Conservation (phyloP, 2,113 vertebrate genomes). For the Deroptyus accipitrinus region DNA sequence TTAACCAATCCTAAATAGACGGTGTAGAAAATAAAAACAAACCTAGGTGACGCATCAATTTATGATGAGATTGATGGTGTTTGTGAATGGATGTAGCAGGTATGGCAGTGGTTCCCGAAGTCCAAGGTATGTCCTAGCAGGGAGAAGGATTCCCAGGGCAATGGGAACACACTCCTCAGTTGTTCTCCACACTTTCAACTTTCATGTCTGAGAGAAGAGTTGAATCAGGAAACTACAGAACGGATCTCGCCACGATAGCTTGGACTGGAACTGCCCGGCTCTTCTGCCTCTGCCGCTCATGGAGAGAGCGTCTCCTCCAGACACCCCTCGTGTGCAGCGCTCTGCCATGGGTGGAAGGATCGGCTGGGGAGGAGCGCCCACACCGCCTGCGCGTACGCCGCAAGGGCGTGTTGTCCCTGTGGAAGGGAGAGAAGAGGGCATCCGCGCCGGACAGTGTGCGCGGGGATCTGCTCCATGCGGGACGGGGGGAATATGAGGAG, state of each 20-base stretch:
- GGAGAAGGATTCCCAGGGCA: not conserved
- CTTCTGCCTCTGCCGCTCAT: not conserved
- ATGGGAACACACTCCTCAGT: not conserved
- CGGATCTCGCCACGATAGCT: too few relatives aligned
- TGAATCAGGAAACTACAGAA: not conserved
- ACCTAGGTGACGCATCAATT: not conserved
- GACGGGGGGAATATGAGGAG: not conserved
- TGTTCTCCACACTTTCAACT: fast-evolving
- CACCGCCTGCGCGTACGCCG: fast-evolving
- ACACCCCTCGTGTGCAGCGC: fast-evolving
- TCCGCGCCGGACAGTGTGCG: not conserved
- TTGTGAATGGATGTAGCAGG: not conserved
- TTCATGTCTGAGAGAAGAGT: not conserved
- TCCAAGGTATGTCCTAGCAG: too few relatives aligned
- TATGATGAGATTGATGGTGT: fast-evolving
- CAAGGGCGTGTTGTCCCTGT: not conserved
- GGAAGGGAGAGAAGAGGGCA: not conserved
- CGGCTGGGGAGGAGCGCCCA: fast-evolving
- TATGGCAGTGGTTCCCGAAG: not conserved
- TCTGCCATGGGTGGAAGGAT: not conserved
- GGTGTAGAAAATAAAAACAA: not conserved
- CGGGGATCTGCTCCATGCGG: not conserved
- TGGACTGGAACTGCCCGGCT: not conserved
- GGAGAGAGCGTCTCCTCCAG: not conserved
- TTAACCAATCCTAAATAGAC: not conserved